phyloP scores from a whole-genome alignment of 1,140 invertebrate genomes.

The Drosophila sproati region DNA sequence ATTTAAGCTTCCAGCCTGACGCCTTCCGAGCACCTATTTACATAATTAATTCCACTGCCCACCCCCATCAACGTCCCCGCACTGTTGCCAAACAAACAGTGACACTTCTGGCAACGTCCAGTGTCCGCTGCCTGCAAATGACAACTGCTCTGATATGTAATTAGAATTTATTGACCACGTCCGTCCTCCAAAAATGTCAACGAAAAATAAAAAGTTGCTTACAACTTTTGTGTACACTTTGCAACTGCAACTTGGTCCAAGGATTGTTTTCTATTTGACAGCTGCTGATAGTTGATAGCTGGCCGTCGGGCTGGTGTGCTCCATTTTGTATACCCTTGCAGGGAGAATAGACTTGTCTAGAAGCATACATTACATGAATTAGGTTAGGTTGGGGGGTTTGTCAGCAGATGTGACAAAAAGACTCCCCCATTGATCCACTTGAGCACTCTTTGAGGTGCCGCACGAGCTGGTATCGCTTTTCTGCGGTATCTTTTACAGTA shows the following conservation, averaged over 20 bases:
- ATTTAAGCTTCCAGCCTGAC: neutral
- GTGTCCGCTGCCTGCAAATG: slow-evolving; percentile 34
- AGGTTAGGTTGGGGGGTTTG: too few species aligned
- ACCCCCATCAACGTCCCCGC: neutral
- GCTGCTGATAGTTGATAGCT: slow-evolving; percentile 10
- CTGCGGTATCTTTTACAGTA: too few species aligned
- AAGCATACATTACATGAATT: neutral
- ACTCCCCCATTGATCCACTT: too few species aligned
- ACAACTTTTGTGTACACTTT: slow-evolving; percentile 36
- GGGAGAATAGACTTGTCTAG: neutral
- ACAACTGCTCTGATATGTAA: slow-evolving; percentile 69
- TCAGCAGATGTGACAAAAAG: too few species aligned
- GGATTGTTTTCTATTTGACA: neutral
- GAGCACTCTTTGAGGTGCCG: too few species aligned
- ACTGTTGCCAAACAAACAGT: slow-evolving; percentile 2
- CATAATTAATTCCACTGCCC: slow-evolving; percentile 58
- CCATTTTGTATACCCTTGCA: neutral
- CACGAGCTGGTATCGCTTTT: too few species aligned
- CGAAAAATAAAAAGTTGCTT: slow-evolving; percentile 42
- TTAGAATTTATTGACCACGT: slow-evolving; percentile 69
- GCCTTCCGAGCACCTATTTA: slow-evolving; percentile 24
- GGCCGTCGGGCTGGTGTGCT: neutral
- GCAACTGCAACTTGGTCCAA: slow-evolving; percentile 1
- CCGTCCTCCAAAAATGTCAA: slow-evolving; percentile 46
- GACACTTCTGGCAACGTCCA: slow-evolving; percentile 4